phyloP scores from a whole-genome alignment of 2,113 vertebrate genomes.

The Actenoides hombroni region DNA sequence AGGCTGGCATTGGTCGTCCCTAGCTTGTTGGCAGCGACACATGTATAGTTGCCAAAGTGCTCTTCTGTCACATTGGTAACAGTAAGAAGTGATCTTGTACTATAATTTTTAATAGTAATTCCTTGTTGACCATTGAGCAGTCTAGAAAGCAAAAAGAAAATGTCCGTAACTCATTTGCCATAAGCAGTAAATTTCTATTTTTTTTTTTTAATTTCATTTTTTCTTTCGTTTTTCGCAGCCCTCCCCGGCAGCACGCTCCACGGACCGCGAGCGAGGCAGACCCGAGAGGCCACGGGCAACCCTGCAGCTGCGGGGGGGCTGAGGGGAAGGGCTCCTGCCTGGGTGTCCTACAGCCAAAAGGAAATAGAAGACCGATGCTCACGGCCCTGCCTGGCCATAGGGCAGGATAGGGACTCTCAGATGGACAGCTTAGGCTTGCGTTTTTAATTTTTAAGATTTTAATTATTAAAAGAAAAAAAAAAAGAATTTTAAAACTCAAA shows the following conservation, averaged over 20 bases:
- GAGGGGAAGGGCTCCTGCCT: not conserved
- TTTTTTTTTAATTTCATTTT: fast-evolving
- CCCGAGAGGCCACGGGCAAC: fast-evolving
- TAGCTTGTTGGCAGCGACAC: constrained; percentile 94
- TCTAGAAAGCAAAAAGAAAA: constrained; percentile 79
- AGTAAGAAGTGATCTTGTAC: constrained; percentile 94
- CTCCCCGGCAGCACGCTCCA: not conserved
- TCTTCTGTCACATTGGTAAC: constrained; percentile 98
- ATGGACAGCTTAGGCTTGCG: not conserved
- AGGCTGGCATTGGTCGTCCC: constrained; percentile 94
- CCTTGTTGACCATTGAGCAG: constrained; percentile 92
- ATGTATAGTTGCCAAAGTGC: constrained; percentile 99
- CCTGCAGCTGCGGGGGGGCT: not conserved
- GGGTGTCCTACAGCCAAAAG: fast-evolving
- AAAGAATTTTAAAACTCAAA: too few relatives aligned
- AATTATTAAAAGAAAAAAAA: too few relatives aligned
- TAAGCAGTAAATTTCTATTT: not conserved
- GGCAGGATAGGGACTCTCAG: fast-evolving
- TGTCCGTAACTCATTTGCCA: constrained; percentile 43
- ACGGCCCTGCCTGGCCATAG: not conserved
- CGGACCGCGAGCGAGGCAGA: too few relatives aligned
- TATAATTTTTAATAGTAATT: constrained; percentile 94
- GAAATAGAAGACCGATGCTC: not conserved
- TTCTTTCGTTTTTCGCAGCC: not conserved
- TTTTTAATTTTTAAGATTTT: not conserved